Evolutionary conservation across 2,113 vertebrate genomes (phyloP).

Genomic region (Morone chrysops): DNA sequence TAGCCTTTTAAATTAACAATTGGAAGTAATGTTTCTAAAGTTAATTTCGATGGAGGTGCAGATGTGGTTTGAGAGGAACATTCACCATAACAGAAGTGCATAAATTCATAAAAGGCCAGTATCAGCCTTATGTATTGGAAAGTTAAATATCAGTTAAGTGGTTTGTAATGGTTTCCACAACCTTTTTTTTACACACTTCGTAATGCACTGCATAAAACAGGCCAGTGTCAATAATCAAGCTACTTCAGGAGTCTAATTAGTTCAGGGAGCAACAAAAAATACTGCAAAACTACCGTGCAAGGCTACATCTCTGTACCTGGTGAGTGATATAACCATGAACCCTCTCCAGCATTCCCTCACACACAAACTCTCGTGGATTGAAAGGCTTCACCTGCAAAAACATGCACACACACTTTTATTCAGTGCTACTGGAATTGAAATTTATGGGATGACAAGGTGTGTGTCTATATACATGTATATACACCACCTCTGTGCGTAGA

Average conservation of each 20-base stretch:
- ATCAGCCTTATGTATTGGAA: not conserved
- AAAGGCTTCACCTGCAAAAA: constrained; percentile 79
- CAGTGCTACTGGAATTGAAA: not conserved
- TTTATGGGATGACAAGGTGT: not conserved
- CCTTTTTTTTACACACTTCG: not conserved
- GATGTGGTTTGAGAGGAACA: not conserved
- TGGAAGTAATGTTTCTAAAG: not conserved
- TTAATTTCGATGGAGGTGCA: not conserved
- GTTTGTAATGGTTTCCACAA: not conserved
- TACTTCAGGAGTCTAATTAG: not conserved
- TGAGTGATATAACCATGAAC: constrained; percentile 77
- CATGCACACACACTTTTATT: constrained; percentile 22
- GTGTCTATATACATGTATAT: not conserved
- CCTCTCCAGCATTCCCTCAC: constrained; percentile 81
- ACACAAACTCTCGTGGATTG: constrained; percentile 79
- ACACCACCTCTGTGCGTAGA: constrained; percentile 70
- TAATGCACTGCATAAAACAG: not conserved
- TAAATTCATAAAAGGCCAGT: not conserved
- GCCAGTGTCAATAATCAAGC: not conserved
- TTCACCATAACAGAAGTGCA: not conserved
- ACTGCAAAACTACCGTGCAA: not conserved
- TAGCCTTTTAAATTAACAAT: not conserved
- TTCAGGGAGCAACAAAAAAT: not conserved
- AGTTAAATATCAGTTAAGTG: not conserved
- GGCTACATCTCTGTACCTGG: constrained; percentile 68